phyloP scores from a whole-genome alignment of 2,888 invertebrate genomes.

The Seira sanloemensis region DNA sequence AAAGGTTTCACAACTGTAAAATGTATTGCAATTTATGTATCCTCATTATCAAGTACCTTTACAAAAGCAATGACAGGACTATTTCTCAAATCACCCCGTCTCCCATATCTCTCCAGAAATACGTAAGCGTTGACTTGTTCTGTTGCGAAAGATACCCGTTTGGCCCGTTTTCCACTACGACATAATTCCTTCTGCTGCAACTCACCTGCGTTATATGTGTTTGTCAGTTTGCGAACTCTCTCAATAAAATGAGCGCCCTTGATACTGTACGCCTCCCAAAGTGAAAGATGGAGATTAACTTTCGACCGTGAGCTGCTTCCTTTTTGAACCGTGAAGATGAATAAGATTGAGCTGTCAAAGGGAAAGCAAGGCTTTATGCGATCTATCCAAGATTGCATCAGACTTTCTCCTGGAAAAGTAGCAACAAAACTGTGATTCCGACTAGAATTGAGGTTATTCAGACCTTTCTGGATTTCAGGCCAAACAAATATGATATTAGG shows the following conservation, averaged over 20 bases:
- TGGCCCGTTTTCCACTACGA: not conserved
- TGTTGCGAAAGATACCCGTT: not conserved
- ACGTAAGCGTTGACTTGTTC: slow-evolving; percentile 45
- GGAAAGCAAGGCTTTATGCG: slow-evolving; percentile 21
- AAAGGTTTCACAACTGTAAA: too few relatives aligned
- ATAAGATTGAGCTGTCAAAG: slow-evolving; percentile 46
- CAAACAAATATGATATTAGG: slow-evolving; percentile 44
- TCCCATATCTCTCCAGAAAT: slow-evolving; percentile 35
- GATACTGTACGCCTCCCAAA: slow-evolving; percentile 39
- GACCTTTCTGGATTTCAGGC: slow-evolving; percentile 26
- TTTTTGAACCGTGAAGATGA: slow-evolving; percentile 46
- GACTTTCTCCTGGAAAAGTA: not conserved
- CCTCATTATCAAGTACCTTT: slow-evolving; percentile 10
- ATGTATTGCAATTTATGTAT: too few relatives aligned
- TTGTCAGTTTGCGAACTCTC: slow-evolving; percentile 10
- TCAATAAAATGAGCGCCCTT: slow-evolving; percentile 3
- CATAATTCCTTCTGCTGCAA: not conserved
- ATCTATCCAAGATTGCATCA: slow-evolving; percentile 32
- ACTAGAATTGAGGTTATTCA: not conserved
- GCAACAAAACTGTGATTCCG: not conserved
- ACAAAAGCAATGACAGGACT: slow-evolving; percentile 27
- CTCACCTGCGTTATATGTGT: not conserved
- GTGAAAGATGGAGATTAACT: slow-evolving; percentile 23
- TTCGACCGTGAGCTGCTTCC: slow-evolving; percentile 40
- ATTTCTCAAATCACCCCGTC: slow-evolving; percentile 27